Conservation (phyloP, 2,113 vertebrate genomes). For the Psettodes erumei region DNA sequence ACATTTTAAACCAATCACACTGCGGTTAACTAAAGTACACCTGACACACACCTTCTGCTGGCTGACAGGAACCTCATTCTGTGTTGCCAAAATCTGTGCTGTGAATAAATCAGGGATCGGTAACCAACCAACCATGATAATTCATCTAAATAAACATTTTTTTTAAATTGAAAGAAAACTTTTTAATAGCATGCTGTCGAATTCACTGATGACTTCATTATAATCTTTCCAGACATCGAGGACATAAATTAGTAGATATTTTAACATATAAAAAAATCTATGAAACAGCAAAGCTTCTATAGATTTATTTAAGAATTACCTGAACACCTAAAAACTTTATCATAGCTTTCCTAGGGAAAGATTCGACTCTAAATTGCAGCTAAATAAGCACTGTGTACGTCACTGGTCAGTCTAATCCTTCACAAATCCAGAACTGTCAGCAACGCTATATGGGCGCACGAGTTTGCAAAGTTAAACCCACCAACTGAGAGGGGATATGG, state of each 20-base stretch:
- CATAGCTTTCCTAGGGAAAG: background rate
- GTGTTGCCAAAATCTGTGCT: background rate
- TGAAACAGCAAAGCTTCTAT: background rate
- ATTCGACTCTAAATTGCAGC: background rate
- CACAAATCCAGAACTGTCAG: background rate
- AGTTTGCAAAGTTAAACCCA: background rate
- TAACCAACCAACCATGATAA: background rate
- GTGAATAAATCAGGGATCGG: background rate
- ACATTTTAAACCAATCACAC: conserved; percentile 59
- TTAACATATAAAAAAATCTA: background rate
- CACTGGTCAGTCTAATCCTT: background rate
- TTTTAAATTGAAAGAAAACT: background rate
- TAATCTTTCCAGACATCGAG: background rate
- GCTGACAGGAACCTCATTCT: conserved; percentile 12
- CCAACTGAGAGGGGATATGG: background rate
- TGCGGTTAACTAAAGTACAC: conserved; percentile 42
- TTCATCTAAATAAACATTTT: background rate
- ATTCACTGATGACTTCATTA: background rate
- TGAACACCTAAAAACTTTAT: too few species aligned
- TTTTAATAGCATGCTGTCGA: background rate
- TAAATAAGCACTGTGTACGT: background rate
- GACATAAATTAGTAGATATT: conserved; percentile 3
- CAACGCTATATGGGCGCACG: background rate
- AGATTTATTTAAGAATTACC: too few species aligned
- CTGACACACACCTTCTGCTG: conserved; percentile 50